Evolutionary conservation across 2,113 vertebrate species (phyloP).

Genomic region (Dicrurus megarhynchus): DNA sequence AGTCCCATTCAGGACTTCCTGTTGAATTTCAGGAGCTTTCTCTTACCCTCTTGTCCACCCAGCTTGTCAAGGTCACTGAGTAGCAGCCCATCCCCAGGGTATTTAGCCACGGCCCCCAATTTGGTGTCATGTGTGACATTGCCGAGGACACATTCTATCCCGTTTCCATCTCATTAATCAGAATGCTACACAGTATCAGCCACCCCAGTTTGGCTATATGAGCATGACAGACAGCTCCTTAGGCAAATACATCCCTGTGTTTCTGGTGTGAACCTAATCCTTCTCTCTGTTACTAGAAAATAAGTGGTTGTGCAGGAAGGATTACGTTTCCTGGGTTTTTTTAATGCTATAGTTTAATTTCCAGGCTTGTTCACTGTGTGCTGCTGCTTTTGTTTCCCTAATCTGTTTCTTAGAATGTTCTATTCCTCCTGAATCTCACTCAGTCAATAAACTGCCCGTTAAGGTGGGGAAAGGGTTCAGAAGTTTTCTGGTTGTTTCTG

Average conservation of each 20-base stretch:
- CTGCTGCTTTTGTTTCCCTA: background rate
- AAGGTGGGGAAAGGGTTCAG: background rate
- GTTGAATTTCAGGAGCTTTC: background rate
- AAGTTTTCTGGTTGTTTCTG: background rate
- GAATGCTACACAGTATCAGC: background rate
- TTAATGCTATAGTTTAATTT: background rate
- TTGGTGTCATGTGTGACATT: background rate
- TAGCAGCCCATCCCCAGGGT: background rate
- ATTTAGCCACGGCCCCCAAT: accelerated
- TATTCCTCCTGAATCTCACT: background rate
- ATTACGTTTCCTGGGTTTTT: background rate
- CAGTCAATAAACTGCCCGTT: background rate
- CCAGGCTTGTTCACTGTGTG: background rate
- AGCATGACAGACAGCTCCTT: background rate
- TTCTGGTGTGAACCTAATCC: background rate
- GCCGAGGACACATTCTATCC: background rate
- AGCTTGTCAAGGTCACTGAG: background rate
- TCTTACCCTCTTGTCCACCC: background rate
- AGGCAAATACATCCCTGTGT: background rate
- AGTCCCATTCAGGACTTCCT: background rate
- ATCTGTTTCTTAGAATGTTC: background rate
- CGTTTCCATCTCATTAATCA: background rate
- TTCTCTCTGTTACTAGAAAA: background rate
- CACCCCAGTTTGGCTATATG: background rate
- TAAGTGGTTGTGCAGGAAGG: background rate